A percentile compares a stretch with the other conserved stretches of the same genome.
These are phyloP conservation scores for Acrobasis repandana DNA, from an alignment of 2,888 invertebrate genomes.

Conservation along the genomic window DNA sequence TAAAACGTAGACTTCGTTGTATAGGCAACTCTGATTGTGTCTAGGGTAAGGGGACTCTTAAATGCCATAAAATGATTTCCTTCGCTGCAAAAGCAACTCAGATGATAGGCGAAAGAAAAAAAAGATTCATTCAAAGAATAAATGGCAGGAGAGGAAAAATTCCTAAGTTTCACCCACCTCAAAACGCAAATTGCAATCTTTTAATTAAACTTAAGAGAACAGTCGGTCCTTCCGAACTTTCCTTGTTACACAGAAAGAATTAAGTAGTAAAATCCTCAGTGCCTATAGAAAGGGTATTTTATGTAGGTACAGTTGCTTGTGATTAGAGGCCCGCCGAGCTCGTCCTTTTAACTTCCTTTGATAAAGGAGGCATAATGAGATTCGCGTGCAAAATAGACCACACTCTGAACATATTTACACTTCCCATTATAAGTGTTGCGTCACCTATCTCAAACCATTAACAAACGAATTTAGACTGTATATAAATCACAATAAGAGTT, in stretches of 20 bases:
- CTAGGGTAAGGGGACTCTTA: too few relatives aligned
- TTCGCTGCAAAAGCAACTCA: not conserved
- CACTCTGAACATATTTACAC: conserved; percentile 32
- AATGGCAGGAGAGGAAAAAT: conserved; percentile 4
- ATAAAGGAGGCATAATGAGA: conserved; percentile 40
- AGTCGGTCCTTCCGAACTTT: conserved; percentile 39
- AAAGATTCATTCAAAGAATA: not conserved
- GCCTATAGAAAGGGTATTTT: conserved; percentile 22
- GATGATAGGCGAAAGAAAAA: not conserved
- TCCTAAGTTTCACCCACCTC: conserved; percentile 25
- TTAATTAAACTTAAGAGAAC: conserved; percentile 44
- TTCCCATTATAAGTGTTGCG: conserved; percentile 12
- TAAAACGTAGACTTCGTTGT: too few relatives aligned
- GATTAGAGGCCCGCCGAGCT: conserved; percentile 40
- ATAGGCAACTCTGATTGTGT: too few relatives aligned
- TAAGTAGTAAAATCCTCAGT: conserved; percentile 37
- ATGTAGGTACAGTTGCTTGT: conserved; percentile 30
- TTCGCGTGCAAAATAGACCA: conserved; percentile 31
- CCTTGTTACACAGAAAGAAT: conserved; percentile 43
- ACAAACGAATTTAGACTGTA: not conserved
- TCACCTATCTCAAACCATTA: not conserved
- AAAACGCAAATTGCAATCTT: conserved; percentile 40
- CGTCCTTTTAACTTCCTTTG: conserved; percentile 36
- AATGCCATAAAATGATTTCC: not conserved
- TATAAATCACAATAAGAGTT: not conserved